Evolutionary conservation across 2,113 vertebrate species (phyloP).

Genomic region (Falcunculus frontatus): DNA sequence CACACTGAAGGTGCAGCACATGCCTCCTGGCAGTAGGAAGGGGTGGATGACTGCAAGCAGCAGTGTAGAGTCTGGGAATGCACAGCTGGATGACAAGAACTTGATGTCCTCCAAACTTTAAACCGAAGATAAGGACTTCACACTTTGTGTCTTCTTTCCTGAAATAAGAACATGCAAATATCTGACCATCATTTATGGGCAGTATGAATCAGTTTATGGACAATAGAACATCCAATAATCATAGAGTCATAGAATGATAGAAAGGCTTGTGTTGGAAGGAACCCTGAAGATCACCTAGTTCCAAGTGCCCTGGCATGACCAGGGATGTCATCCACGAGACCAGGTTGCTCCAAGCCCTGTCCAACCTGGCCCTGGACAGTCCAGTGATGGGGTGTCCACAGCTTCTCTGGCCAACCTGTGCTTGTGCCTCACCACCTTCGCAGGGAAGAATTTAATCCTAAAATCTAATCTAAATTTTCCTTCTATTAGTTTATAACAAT

Average conservation of each 20-base stretch:
- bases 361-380: not conserved
- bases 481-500: not conserved
- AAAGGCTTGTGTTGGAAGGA: not conserved
- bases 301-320: not conserved
- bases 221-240: not conserved
- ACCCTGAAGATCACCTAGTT: not conserved
- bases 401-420: not conserved
- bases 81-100: not conserved
- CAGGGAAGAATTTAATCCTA: not conserved
- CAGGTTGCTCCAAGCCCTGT: not conserved
- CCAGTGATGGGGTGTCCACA: not conserved
- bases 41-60: not conserved
- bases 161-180: not conserved
- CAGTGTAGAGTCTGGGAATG: accelerated
- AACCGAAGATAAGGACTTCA: not conserved
- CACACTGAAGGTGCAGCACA: not conserved
- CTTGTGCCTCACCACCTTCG: not conserved
- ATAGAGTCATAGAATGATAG: not conserved
- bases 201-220: not conserved
- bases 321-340: accelerated
- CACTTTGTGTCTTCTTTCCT: not conserved
- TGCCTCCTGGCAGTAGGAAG: not conserved
- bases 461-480: not conserved
- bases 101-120: not conserved
- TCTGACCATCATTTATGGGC: not conserved